Evolutionary conservation across 2,113 vertebrate genomes (phyloP).

Genomic region (Cygnus atratus): DNA sequence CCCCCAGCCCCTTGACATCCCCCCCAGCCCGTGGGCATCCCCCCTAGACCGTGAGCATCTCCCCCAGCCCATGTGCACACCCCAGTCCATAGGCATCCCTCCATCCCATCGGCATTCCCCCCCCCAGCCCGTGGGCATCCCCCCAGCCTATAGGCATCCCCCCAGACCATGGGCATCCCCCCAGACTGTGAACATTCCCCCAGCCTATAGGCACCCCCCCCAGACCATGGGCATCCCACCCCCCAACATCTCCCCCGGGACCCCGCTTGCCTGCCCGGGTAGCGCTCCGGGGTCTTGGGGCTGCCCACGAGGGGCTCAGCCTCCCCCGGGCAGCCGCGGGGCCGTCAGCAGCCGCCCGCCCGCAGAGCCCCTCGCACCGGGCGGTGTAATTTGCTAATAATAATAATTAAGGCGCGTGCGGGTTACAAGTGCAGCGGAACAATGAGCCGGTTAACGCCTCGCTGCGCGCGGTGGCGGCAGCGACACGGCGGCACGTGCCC

Average conservation of each 20-base stretch:
- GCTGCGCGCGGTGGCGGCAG: neutral
- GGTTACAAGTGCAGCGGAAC: neutral
- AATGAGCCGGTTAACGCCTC: neutral
- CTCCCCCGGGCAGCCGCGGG: neutral
- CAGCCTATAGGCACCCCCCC: neutral
- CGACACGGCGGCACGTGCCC: rapidly evolving
- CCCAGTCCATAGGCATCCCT: too few relatives aligned
- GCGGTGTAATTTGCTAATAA: constrained; percentile 31
- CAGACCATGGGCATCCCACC: neutral
- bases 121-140: too few relatives aligned
- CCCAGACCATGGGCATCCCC: too few relatives aligned
- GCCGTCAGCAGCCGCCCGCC: neutral
- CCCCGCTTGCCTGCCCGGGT: neutral
- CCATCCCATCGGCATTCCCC: too few relatives aligned
- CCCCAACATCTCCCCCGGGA: neutral
- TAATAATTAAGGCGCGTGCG: neutral
- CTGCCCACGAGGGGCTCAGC: neutral
- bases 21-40: too few relatives aligned
- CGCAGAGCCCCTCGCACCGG: neutral
- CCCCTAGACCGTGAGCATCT: too few relatives aligned
- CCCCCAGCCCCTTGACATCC: too few relatives aligned
- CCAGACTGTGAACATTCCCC: neutral
- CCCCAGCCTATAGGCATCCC: too few relatives aligned
- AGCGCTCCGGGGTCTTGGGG: neutral
- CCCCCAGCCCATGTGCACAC: too few relatives aligned